phyloP scores from a whole-genome alignment of 2,113 vertebrate genomes.

The Corydoras maculifer region DNA sequence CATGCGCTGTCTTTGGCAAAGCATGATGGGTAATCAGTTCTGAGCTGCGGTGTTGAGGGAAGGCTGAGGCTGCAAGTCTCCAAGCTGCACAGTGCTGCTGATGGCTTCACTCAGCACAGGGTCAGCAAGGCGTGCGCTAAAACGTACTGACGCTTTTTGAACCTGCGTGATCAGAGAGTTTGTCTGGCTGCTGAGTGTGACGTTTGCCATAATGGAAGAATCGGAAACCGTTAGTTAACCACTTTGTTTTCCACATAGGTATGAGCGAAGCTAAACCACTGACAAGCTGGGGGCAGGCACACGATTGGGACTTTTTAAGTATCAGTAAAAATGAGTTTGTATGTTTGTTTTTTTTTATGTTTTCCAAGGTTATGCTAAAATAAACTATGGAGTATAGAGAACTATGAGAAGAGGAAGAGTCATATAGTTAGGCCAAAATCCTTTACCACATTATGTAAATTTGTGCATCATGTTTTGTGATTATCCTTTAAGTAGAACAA shows the following conservation, averaged over 20 bases:
- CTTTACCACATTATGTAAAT: no score
- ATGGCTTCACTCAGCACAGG: slow-evolving; percentile 24
- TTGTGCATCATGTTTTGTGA: no score
- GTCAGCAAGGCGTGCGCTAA: slow-evolving; percentile 16
- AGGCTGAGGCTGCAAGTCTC: slow-evolving; percentile 8
- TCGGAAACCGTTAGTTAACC: background rate
- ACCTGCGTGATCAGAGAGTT: slow-evolving; percentile 8
- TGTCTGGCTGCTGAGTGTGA: background rate
- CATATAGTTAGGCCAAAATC: slow-evolving; percentile 1
- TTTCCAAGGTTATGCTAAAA: background rate
- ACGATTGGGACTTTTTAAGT: slow-evolving; percentile 8
- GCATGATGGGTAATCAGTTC: slow-evolving; percentile 25
- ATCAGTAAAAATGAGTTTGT: slow-evolving; percentile 14
- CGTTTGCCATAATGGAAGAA: background rate
- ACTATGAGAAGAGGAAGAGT: slow-evolving; percentile 11
- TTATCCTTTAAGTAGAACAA: no score
- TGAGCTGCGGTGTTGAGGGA: slow-evolving; percentile 7
- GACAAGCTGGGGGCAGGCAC: background rate
- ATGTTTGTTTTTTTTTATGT: slow-evolving; percentile 17
- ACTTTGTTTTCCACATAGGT: background rate
- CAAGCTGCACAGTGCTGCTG: slow-evolving; percentile 6
- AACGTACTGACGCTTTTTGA: slow-evolving; percentile 1
- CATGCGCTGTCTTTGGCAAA: background rate
- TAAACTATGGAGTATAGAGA: slow-evolving; percentile 16
- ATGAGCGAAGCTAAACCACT: background rate